Evolutionary conservation across 2,797 vertebrate species (phyloP).

Genomic region (Potorous gilbertii): DNA sequence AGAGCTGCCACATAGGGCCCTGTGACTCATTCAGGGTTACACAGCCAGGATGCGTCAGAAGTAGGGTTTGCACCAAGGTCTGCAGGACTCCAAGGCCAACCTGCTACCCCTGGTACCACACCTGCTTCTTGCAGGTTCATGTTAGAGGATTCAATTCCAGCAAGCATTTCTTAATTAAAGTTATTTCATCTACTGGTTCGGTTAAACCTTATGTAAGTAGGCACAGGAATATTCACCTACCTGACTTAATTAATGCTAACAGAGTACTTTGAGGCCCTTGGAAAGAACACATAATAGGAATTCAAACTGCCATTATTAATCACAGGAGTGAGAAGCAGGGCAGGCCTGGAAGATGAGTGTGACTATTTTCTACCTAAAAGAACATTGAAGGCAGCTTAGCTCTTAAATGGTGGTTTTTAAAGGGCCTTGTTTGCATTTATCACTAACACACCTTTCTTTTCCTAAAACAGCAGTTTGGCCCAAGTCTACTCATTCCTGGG

Average conservation of each 20-base stretch:
- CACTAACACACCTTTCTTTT: neutral
- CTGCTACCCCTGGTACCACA: neutral
- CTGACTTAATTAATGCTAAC: conserved; percentile 74
- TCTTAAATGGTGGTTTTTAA: conserved; percentile 57
- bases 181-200: conserved; percentile 44
- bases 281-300: conserved; percentile 57
- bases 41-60: neutral
- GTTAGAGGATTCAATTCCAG: neutral
- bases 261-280: conserved; percentile 59
- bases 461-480: neutral
- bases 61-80: neutral
- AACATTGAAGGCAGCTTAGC: conserved; percentile 58
- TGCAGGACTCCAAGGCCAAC: neutral
- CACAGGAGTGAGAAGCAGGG: conserved; percentile 52
- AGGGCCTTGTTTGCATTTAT: conserved; percentile 24
- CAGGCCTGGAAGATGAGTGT: conserved; percentile 46
- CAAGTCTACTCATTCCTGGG: neutral
- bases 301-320: conserved; percentile 67
- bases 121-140: neutral
- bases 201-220: conserved; percentile 51
- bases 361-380: conserved; percentile 39
- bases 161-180: neutral
- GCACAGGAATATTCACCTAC: conserved; percentile 28
- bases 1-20: neutral
- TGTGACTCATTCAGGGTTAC: neutral